Percentiles rank a stretch among this genome's conserved stretches.
Evolutionary conservation across 2,797 vertebrate genomes (phyloP).

Genomic region (Rousettus madagascariensis): DNA sequence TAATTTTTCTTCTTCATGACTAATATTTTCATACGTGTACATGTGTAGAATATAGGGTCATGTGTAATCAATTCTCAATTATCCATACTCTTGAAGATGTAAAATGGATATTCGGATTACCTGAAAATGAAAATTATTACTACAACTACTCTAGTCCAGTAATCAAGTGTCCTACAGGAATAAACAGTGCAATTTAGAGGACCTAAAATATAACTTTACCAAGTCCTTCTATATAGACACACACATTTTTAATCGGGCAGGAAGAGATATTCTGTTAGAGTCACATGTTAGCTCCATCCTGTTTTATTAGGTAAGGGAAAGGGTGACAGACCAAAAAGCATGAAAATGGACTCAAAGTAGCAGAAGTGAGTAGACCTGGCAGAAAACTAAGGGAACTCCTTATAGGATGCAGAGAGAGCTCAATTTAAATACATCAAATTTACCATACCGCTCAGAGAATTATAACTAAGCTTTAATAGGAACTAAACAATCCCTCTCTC

Average conservation of each 20-base stretch:
- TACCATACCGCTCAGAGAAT: background rate
- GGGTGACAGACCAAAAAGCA: background rate
- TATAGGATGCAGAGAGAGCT: background rate
- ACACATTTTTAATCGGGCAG: background rate
- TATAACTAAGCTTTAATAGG: background rate
- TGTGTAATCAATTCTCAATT: background rate
- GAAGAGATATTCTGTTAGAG: background rate
- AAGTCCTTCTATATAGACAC: background rate
- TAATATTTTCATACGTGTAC: background rate
- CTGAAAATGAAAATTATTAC: background rate
- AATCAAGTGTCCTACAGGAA: background rate
- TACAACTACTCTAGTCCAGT: background rate
- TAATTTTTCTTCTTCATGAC: background rate
- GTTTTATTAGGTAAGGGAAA: background rate
- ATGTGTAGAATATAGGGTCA: background rate
- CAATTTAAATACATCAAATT: background rate
- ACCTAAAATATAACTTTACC: background rate
- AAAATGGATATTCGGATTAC: background rate
- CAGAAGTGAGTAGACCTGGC: background rate
- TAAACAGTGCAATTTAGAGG: background rate
- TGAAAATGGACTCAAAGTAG: background rate
- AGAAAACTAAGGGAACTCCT: slow-evolving; percentile 5
- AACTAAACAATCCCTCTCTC: background rate
- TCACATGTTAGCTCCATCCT: background rate
- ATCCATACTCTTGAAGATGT: background rate